Conservation (phyloP, 1,140 invertebrate species). For the Megathymus violae region DNA sequence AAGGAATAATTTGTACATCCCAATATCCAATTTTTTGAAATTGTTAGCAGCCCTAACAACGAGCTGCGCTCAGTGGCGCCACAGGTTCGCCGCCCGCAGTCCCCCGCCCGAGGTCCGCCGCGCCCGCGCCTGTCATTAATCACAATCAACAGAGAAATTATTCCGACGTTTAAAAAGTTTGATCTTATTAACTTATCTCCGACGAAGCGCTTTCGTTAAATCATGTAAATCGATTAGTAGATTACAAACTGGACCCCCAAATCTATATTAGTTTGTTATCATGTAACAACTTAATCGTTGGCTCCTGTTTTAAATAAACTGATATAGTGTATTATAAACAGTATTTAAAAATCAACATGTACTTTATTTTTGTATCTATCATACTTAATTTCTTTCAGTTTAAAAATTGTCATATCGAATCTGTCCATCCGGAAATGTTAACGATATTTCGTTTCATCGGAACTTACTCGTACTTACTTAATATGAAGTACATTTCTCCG, state of each 20-base stretch:
- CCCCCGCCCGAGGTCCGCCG: too few species aligned
- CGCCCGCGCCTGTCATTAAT: constrained; percentile 74
- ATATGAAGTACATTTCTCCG: too few species aligned
- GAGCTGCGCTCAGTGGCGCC: constrained; percentile 52
- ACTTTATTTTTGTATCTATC: too few species aligned
- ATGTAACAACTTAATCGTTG: constrained; percentile 10
- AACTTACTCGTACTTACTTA: too few species aligned
- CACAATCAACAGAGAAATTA: constrained; percentile 80
- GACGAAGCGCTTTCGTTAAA: constrained; percentile 54
- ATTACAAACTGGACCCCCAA: constrained; percentile 10
- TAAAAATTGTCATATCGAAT: too few species aligned
- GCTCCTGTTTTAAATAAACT: constrained; percentile 16
- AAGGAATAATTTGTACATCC: too few species aligned
- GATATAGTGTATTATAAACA: too few species aligned
- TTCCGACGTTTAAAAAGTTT: constrained; percentile 74
- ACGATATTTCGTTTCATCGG: too few species aligned
- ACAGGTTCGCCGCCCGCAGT: constrained; percentile 51
- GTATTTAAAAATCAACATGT: too few species aligned
- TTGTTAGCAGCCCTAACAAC: constrained; percentile 17
- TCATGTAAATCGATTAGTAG: constrained; percentile 34
- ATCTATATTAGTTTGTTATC: constrained; percentile 25
- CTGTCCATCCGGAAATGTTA: too few species aligned
- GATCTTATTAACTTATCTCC: constrained; percentile 58
- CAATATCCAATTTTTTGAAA: constrained; percentile 4
- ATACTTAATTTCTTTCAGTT: too few species aligned